Evolutionary conservation across 2,888 invertebrate genomes (phyloP).

Genomic region (Nomada goodeniana): DNA sequence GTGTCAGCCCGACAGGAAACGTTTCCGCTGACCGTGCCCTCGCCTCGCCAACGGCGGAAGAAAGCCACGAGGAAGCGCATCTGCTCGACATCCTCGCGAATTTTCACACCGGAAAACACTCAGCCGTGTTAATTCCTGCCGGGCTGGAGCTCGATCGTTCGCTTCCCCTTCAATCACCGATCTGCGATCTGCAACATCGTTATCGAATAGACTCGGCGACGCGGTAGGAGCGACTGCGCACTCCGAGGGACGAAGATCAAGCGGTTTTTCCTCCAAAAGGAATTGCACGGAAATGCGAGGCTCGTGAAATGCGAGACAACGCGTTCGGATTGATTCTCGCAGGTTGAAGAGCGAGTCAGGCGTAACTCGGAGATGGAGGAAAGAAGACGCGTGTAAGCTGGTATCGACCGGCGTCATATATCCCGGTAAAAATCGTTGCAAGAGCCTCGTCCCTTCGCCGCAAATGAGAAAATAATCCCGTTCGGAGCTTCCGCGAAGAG

Average conservation of each 20-base stretch:
- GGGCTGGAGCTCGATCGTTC: background rate
- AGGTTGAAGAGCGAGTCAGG: slow-evolving; percentile 18
- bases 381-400: slow-evolving; percentile 1
- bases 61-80: slow-evolving; percentile 23
- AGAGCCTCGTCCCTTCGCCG: slow-evolving; percentile 33
- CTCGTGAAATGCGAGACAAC: background rate
- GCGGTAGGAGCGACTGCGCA: too few relatives aligned
- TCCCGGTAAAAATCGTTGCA: slow-evolving; percentile 43
- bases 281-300: background rate
- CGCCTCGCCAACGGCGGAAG: background rate
- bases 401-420: slow-evolving; percentile 45
- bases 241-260: too few relatives aligned
- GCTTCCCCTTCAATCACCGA: background rate
- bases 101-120: slow-evolving; percentile 36
- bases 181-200: too few relatives aligned
- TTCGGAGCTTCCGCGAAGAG: slow-evolving; percentile 50
- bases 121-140: background rate
- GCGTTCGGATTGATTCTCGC: background rate
- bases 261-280: too few relatives aligned
- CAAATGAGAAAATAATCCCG: slow-evolving; percentile 60
- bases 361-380: background rate
- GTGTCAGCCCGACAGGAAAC: slow-evolving; percentile 48
- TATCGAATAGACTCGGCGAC: too few relatives aligned
- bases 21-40: slow-evolving; percentile 29
- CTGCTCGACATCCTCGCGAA: slow-evolving; percentile 29